Percentiles rank a stretch among this genome's conserved stretches.
phyloP scores from a whole-genome alignment of 2,797 vertebrate species.

The Sebastes nivosus region DNA sequence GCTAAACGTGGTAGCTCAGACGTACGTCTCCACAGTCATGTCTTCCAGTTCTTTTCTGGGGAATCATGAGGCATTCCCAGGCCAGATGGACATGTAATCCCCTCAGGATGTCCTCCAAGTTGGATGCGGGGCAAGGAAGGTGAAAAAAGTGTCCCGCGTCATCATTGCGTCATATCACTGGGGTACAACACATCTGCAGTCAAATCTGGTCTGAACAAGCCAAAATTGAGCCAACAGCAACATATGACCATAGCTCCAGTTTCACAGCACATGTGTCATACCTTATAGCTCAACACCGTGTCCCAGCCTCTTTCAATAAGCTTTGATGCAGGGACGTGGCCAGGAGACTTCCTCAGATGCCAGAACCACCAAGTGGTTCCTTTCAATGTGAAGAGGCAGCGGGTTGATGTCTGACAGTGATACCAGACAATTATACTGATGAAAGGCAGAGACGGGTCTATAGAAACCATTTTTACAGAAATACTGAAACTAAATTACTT shows the following conservation, averaged over 20 bases:
- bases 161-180: neutral
- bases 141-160: neutral
- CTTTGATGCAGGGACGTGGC: neutral
- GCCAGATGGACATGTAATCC: conserved; percentile 33
- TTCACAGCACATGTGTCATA: neutral
- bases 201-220: neutral
- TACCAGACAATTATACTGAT: neutral
- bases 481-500: neutral
- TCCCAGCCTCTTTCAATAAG: neutral
- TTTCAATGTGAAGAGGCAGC: neutral
- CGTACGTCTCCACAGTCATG: neutral
- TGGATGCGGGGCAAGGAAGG: neutral
- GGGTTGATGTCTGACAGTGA: neutral
- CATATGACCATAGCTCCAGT: neutral
- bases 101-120: neutral
- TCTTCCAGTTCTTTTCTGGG: conserved; percentile 9
- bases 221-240: neutral
- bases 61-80: conserved; percentile 13
- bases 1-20: neutral
- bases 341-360: neutral
- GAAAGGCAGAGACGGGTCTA: neutral
- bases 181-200: neutral
- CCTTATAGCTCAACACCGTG: neutral
- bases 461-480: neutral
- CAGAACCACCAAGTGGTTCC: neutral